A percentile compares a stretch with the other conserved stretches of the same genome.
Conservation (phyloP, 2,113 vertebrate genomes). For the Pterocles burchelli region DNA sequence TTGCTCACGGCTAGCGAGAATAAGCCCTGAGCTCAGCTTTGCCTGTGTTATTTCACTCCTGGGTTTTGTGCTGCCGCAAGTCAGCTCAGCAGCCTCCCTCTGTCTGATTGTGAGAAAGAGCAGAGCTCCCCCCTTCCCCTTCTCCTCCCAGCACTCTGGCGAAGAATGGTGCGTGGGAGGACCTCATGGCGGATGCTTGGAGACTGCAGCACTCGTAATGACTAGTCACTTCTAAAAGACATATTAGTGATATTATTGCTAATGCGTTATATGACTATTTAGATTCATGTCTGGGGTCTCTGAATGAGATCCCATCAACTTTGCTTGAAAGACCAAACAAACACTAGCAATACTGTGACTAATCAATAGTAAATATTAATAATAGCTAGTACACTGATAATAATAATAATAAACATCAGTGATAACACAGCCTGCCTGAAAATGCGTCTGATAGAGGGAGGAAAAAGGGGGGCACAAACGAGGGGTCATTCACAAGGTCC, state of each 20-base stretch:
- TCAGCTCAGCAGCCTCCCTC: background rate
- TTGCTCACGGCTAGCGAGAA: accelerated
- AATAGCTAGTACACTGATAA: background rate
- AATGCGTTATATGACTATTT: background rate
- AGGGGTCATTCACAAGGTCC: background rate
- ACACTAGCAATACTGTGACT: background rate
- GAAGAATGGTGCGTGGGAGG: slow-evolving; percentile 5
- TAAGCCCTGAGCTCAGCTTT: background rate
- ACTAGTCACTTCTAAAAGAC: background rate
- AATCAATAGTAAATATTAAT: background rate
- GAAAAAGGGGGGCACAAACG: background rate
- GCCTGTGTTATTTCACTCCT: background rate
- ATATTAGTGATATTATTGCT: background rate
- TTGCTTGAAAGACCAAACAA: background rate
- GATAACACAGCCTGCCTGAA: background rate
- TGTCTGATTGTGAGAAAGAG: background rate
- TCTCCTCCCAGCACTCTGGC: background rate
- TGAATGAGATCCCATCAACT: background rate
- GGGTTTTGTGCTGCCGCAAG: background rate
- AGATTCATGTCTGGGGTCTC: background rate
- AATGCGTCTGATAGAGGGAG: background rate
- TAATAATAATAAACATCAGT: background rate
- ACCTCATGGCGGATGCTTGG: background rate
- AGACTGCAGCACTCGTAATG: background rate
- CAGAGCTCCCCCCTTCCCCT: slow-evolving; percentile 42